phyloP scores from a whole-genome alignment of 2,888 invertebrate genomes.

The Stenodera caucasica region DNA sequence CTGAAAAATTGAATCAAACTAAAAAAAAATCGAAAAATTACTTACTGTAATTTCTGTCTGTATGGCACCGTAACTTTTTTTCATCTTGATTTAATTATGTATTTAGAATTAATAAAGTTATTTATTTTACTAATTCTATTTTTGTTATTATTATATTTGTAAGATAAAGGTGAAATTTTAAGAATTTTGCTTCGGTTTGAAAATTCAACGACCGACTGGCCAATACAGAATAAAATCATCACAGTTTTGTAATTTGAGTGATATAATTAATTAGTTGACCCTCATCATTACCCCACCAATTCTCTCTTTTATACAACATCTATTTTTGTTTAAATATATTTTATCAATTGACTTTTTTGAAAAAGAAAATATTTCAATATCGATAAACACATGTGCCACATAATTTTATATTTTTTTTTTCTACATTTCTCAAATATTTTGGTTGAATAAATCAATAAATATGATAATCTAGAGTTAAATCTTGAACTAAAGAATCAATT shows the following conservation, averaged over 20 bases:
- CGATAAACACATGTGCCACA: too few relatives aligned
- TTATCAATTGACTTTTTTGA: slow-evolving; percentile 14
- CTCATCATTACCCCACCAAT: slow-evolving; percentile 26
- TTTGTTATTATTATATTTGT: background rate
- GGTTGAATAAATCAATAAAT: too few relatives aligned
- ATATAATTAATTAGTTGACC: slow-evolving; percentile 19
- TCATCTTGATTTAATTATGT: background rate
- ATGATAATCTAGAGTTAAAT: too few relatives aligned
- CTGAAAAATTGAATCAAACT: too few relatives aligned
- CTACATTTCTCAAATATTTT: too few relatives aligned
- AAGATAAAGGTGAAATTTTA: too few relatives aligned
- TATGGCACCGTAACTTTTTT: background rate
- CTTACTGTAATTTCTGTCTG: background rate
- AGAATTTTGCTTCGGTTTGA: background rate
- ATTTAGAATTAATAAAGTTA: background rate
- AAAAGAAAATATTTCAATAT: background rate
- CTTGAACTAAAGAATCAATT: too few relatives aligned
- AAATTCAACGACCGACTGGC: background rate
- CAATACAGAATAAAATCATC: background rate
- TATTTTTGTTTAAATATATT: slow-evolving; percentile 21
- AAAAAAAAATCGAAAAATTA: background rate
- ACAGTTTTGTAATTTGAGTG: slow-evolving; percentile 12
- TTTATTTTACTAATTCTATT: too few relatives aligned
- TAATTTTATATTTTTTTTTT: too few relatives aligned
- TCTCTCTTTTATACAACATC: background rate